phyloP scores from a whole-genome alignment of 2,888 invertebrate species.

The Alcis repandata region DNA sequence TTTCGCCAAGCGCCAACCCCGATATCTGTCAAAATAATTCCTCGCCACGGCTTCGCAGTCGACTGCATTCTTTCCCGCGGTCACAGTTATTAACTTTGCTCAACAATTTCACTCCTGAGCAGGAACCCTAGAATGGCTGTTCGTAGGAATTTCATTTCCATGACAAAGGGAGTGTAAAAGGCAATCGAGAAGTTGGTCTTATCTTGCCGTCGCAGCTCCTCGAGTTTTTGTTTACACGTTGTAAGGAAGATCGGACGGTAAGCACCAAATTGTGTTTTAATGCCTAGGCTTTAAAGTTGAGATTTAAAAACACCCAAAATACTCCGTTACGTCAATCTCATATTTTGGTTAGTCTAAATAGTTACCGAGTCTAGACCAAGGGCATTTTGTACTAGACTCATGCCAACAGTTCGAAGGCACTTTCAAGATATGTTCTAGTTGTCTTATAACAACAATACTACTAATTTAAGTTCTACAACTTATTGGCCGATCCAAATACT shows the following conservation, averaged over 20 bases:
- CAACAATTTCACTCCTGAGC: conserved; percentile 43
- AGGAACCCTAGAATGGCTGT: conserved; percentile 53
- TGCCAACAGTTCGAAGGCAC: too few species aligned
- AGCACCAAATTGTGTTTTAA: neutral
- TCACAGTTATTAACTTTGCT: conserved; percentile 47
- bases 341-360: too few species aligned
- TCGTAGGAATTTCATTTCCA: conserved; percentile 56
- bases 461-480: too few species aligned
- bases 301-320: too few species aligned
- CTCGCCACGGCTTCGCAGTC: conserved; percentile 27
- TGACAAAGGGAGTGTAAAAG: conserved; percentile 54
- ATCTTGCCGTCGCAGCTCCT: conserved; percentile 26
- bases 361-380: too few species aligned
- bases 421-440: too few species aligned
- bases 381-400: too few species aligned
- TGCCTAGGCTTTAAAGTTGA: neutral
- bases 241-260: conserved; percentile 9
- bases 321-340: too few species aligned
- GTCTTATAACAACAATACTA: too few species aligned
- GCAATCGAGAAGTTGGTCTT: conserved; percentile 36
- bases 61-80: conserved; percentile 42
- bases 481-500: too few species aligned
- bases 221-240: conserved; percentile 36
- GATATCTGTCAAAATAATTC: conserved; percentile 26
- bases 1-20: neutral